Evolutionary conservation across 2,113 vertebrate genomes (phyloP), one percentile per base, ranked within the genome.

Genomic region (Rhinolophus sinicus): DNA sequence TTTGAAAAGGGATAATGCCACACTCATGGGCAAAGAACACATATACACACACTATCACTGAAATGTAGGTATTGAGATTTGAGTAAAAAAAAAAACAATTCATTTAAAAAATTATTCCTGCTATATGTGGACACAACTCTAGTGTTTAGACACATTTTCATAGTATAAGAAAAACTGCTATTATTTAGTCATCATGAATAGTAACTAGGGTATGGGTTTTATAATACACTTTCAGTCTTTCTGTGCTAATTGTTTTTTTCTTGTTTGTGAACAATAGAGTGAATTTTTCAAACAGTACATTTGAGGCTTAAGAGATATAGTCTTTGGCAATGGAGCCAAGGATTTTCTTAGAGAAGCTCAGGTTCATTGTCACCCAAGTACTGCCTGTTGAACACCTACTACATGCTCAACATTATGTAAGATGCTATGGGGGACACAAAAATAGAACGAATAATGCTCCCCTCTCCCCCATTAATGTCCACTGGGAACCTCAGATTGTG

Each of bases 261-360:
- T 75, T 67, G 28, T 56, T 91, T 88, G 67, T 82, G 52, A 88
- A 88, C 15, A 93, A 62, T 13, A 44, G n/a, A 52, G 24, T 40
- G 8, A 28, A 40, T 9, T 76, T 91, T 89, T 76, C 52, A 70
- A 76, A 58, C 2, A 14, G n/a, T 70, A 1, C 75, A 60, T 82
- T 96, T 81, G 80, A 89, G 6, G 24, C 44, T 82, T 60, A 44
- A 67, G 35, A 52, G 18, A 50, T 50, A 50, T 0, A 47, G 3
- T 40, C 26, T 30, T 90, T 83, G 35, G 28, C 5, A 35, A 52
- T 22, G 8, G 52, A 47, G 83, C 4, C 58, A 77, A 92, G 21
- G 62, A 44, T 77, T 96, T 94, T 88, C 78, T 92, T 60, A 58
- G 70, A 72, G 85, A 92, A 93, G 28, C 8, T 76, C 47, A 62